Percentiles rank a stretch among this genome's conserved stretches.
Evolutionary conservation across 2,888 invertebrate species (phyloP).

Genomic region (Dasypogon diadema): DNA sequence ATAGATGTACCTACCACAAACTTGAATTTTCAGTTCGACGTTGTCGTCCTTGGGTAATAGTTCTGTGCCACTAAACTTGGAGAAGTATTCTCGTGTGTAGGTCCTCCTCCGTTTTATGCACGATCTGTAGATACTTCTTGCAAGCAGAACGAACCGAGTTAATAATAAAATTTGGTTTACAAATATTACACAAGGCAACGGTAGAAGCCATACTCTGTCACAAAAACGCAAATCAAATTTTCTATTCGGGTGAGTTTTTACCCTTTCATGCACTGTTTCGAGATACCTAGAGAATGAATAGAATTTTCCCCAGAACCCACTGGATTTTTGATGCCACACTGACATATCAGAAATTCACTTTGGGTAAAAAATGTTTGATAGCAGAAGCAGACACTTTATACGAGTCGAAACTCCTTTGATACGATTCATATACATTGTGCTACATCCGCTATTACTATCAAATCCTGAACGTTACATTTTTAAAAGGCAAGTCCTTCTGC

Average conservation of each 20-base stretch:
- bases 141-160: conserved; percentile 32
- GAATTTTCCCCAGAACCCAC: too few species aligned
- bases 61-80: neutral
- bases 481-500: neutral
- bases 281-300: neutral
- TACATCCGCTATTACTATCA: neutral
- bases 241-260: conserved; percentile 10
- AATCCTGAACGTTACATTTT: conserved; percentile 1
- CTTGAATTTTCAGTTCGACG: neutral
- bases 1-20: neutral
- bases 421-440: too few species aligned
- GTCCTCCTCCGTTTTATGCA: neutral
- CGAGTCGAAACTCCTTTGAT: neutral
- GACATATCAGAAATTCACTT: conserved; percentile 18
- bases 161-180: conserved; percentile 46
- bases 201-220: neutral
- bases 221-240: conserved; percentile 28
- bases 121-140: neutral
- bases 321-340: neutral
- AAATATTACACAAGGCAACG: conserved; percentile 28
- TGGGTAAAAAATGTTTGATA: conserved; percentile 16
- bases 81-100: neutral
- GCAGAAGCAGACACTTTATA: neutral
- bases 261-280: neutral
- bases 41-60: conserved; percentile 21